Evolutionary conservation across 2,113 vertebrate genomes (phyloP), one percentile per base, ranked within the genome.

Genomic region (Sterrhoptilus dennistouni): DNA sequence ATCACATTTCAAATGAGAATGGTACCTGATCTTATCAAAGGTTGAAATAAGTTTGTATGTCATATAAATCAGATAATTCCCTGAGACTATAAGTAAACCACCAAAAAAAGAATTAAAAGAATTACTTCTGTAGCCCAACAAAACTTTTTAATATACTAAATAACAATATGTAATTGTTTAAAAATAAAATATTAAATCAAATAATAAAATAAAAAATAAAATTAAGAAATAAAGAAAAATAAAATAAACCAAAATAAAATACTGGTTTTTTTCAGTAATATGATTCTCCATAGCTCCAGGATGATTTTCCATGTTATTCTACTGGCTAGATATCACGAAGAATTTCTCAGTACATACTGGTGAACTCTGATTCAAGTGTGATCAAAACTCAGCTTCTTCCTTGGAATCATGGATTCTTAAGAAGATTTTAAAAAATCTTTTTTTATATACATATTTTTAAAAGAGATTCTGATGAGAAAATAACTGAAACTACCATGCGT

Each of bases 401-500:
- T 18, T 66, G 17, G 29, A 85, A 61, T 47, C 16, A 22, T 10
- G 24, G 38, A 60, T 56, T 80, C 25, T 60, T 64, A 52, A 56
- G 31, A 81, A 52, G 14, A 3, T 82, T 82, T 77, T 13, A 0
- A 54, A 69, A 69, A 86, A 53, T 6, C 0, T 1, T n/a, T 52
- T 52, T 75, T 59, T 72, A 54, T 40, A 49, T 35, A n/a, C 6
- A 25, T 76, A 36, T 40, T 77, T 70, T 44, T 19, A 24, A 52
- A 80, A 85, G 7, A 65, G 4, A 65, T 33, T 66, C 16, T 68
- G 23, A 52, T 64, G n/a, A 59, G 29, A 79, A 91, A 90, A 71
- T 76, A 77, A 64, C n/a, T 69, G 52, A 94, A 88, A 84, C 53
- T 87, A 74, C 42, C 50, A 96, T 56, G 86, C 81, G 53, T 83